Conservation (phyloP, 2,113 vertebrate genomes). For the Zosterops pallidus region DNA sequence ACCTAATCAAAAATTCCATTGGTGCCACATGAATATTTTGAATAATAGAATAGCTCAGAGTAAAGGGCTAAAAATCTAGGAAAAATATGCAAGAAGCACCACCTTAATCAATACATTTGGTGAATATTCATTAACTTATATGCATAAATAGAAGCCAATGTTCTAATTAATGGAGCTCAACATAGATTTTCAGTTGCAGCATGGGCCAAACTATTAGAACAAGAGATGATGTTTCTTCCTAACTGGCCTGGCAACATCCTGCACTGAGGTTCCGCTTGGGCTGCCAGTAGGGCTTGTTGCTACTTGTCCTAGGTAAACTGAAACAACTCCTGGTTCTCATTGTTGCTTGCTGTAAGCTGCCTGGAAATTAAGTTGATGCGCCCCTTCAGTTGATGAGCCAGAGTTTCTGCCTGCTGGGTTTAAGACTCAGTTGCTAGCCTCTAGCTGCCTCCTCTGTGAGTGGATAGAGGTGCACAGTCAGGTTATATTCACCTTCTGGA, state of each 20-base stretch:
- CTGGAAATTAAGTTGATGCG: background rate
- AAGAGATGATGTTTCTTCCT: background rate
- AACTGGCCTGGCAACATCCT: background rate
- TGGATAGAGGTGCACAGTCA: background rate
- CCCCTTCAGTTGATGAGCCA: background rate
- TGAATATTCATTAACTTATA: slow-evolving; percentile 45
- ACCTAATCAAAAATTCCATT: slow-evolving; percentile 21
- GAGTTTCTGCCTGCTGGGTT: background rate
- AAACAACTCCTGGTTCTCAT: background rate
- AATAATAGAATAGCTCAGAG: slow-evolving; percentile 5
- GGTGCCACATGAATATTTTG: background rate
- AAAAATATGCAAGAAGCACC: slow-evolving; percentile 4
- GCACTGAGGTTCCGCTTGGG: background rate
- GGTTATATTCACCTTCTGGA: background rate
- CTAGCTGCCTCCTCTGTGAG: background rate
- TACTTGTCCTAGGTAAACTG: background rate
- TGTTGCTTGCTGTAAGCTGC: background rate
- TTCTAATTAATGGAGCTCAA: slow-evolving; percentile 3
- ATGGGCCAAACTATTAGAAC: background rate
- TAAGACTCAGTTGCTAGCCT: background rate
- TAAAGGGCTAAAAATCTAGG: background rate
- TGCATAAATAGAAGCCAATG: slow-evolving; percentile 13
- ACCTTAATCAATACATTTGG: slow-evolving; percentile 24
- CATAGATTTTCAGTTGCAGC: background rate
- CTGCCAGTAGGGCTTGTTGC: background rate